Evolutionary conservation across 2,797 vertebrate genomes (phyloP).

Genomic region (Pipistrellus pipistrellus): DNA sequence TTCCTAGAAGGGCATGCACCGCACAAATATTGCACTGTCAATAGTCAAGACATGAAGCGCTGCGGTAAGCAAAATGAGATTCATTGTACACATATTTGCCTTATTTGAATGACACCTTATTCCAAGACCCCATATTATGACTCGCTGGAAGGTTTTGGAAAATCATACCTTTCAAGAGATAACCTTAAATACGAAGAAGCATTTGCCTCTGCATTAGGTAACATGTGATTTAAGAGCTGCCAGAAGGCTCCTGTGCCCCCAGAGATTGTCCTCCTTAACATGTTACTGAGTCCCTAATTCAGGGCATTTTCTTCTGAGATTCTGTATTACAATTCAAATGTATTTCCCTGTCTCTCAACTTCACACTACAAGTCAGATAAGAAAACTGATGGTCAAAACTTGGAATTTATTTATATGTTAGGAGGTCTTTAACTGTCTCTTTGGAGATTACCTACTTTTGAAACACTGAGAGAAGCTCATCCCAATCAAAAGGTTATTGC

Average conservation of each 20-base stretch:
- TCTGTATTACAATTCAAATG: background rate
- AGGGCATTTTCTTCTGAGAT: background rate
- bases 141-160: slow-evolving; percentile 16
- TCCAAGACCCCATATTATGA: background rate
- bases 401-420: background rate
- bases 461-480: background rate
- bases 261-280: background rate
- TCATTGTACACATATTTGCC: slow-evolving; percentile 49
- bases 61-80: slow-evolving; percentile 40
- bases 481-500: slow-evolving; percentile 51
- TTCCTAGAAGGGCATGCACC: background rate
- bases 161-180: background rate
- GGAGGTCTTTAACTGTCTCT: background rate
- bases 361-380: background rate
- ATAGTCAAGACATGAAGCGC: slow-evolving; percentile 10
- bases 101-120: slow-evolving; percentile 39
- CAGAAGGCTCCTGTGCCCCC: background rate
- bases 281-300: background rate
- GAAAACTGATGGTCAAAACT: background rate
- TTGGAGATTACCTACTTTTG: slow-evolving; percentile 13
- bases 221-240: background rate
- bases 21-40: slow-evolving; percentile 41
- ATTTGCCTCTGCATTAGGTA: background rate
- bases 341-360: background rate
- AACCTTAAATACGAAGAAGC: background rate